Conservation (phyloP, 2,888 invertebrate species). For the Troglohyphantes excavatus region DNA sequence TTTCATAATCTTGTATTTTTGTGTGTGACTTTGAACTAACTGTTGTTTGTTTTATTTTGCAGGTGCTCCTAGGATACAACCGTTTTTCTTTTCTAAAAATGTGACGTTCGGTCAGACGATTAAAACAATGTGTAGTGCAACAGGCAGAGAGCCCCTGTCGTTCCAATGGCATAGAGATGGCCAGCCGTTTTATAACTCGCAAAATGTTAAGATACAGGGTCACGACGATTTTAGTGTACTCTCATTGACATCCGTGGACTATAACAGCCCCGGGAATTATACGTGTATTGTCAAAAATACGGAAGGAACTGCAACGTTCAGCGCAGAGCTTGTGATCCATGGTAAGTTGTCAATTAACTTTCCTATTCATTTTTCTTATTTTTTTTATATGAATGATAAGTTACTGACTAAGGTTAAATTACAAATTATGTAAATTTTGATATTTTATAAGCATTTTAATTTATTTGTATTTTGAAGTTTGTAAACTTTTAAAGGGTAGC, state of each 20-base stretch:
- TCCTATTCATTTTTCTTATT: background rate
- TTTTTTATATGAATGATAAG: background rate
- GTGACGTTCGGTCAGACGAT: conserved; percentile 72
- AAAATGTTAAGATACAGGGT: conserved; percentile 59
- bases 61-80: conserved; percentile 72
- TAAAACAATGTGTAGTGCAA: conserved; percentile 61
- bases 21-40: background rate
- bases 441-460: too few relatives aligned
- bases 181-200: conserved; percentile 61
- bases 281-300: conserved; percentile 73
- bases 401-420: too few relatives aligned
- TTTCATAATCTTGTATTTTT: background rate
- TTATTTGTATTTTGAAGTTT: too few relatives aligned
- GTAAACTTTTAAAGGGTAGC: too few relatives aligned
- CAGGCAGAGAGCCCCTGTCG: conserved; percentile 73
- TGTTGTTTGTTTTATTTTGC: conserved; percentile 30
- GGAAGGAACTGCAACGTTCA: conserved; percentile 58
- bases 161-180: conserved; percentile 80
- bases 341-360: conserved; percentile 33
- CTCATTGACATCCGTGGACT: conserved; percentile 69
- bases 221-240: conserved; percentile 76
- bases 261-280: conserved; percentile 74
- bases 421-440: too few relatives aligned
- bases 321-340: conserved; percentile 61
- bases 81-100: conserved; percentile 71